Evolutionary conservation across 1,140 invertebrate species (phyloP).

Genomic region (Bombus turneri): DNA sequence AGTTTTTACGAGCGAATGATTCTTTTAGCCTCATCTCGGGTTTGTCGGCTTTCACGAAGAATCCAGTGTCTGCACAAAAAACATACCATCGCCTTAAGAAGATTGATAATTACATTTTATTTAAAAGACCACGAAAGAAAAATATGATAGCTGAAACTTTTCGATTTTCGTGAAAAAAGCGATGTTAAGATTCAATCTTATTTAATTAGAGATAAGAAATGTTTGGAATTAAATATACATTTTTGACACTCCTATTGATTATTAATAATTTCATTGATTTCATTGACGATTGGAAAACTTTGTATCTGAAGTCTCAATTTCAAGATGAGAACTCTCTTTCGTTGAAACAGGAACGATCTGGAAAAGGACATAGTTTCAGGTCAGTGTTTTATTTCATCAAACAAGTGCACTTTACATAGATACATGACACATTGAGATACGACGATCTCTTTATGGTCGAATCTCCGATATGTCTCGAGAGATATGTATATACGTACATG

Average conservation of each 20-base stretch:
- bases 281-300: not conserved
- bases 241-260: too few species aligned
- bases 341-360: not conserved
- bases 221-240: too few species aligned
- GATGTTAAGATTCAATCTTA: too few species aligned
- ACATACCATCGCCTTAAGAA: too few species aligned
- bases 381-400: not conserved
- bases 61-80: not conserved
- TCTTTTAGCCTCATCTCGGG: not conserved
- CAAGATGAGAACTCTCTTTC: not conserved
- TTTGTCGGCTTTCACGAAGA: not conserved
- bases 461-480: too few species aligned
- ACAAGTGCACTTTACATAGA: not conserved
- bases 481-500: not conserved
- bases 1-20: not conserved
- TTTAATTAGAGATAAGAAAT: too few species aligned
- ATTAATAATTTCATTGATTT: not conserved
- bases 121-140: too few species aligned
- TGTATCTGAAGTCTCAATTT: not conserved
- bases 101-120: too few species aligned
- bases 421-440: not conserved
- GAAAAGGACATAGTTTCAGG: not conserved
- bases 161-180: too few species aligned
- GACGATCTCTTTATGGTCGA: too few species aligned
- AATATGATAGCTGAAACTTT: too few species aligned